Percentiles rank a stretch among this genome's conserved stretches.
Evolutionary conservation across 2,888 invertebrate species (phyloP).

Genomic region (Biston stratarius): DNA sequence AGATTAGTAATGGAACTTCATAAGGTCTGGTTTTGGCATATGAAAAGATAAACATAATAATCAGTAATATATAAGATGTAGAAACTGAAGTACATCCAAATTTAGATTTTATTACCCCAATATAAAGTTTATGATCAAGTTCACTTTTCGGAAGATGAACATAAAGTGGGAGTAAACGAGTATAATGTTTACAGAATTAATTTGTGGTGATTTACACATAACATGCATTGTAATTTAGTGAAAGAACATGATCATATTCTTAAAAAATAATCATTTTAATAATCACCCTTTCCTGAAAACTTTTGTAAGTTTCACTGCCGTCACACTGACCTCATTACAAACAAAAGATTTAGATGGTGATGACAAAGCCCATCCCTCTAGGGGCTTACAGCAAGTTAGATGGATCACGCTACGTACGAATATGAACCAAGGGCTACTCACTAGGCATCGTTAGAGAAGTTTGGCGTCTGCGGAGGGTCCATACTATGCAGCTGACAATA

Average conservation of each 20-base stretch:
- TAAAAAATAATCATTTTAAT: neutral
- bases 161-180: slow-evolving; percentile 47
- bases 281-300: neutral
- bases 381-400: slow-evolving; percentile 23
- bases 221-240: slow-evolving; percentile 3
- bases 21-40: neutral
- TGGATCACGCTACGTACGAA: slow-evolving; percentile 41
- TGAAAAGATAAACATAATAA: slow-evolving; percentile 13
- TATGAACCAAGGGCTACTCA: slow-evolving; percentile 85
- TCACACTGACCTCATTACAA: slow-evolving; percentile 58
- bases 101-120: slow-evolving; percentile 38
- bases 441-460: slow-evolving; percentile 98
- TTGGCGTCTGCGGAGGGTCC: slow-evolving; percentile 96
- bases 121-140: slow-evolving; percentile 46
- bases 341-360: slow-evolving; percentile 59
- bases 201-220: slow-evolving; percentile 1
- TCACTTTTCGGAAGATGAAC: slow-evolving; percentile 42
- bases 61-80: slow-evolving; percentile 14
- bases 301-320: slow-evolving; percentile 41
- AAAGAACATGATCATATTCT: slow-evolving; percentile 14
- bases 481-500: slow-evolving; percentile 97
- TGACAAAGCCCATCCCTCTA: slow-evolving; percentile 54
- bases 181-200: slow-evolving; percentile 20
- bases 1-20: neutral
- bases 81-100: slow-evolving; percentile 32